These are phyloP conservation scores for Tineola bisselliella DNA, from an alignment of 2,888 invertebrate species.

Conservation along the genomic window DNA sequence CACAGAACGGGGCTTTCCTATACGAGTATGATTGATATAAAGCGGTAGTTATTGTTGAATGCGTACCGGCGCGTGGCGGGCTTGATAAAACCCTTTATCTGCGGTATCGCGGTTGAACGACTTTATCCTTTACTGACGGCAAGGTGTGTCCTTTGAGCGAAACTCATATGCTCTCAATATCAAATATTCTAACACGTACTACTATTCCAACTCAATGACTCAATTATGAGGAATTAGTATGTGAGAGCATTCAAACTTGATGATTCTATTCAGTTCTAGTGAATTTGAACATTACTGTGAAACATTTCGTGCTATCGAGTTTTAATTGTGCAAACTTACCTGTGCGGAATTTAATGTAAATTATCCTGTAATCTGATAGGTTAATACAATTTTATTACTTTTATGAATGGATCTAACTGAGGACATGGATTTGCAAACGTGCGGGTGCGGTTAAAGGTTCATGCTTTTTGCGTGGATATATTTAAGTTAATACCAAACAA, in stretches of 20 bases:
- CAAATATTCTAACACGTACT: neutral
- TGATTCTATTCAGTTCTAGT: too few species aligned
- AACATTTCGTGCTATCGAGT: too few species aligned
- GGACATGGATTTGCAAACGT: conserved; percentile 6
- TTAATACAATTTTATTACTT: too few species aligned
- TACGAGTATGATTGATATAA: conserved; percentile 11
- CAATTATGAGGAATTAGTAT: too few species aligned
- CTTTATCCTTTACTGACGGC: conserved; percentile 1
- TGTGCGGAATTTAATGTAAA: too few species aligned
- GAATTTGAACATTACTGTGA: too few species aligned
- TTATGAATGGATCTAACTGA: neutral
- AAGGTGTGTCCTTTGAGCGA: neutral
- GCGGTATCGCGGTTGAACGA: conserved; percentile 12
- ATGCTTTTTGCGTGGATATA: neutral
- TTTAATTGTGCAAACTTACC: too few species aligned
- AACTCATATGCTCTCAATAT: neutral
- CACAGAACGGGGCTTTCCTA: neutral
- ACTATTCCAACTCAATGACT: neutral
- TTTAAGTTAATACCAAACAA: neutral
- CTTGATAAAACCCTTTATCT: conserved; percentile 11
- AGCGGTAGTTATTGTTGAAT: conserved; percentile 10
- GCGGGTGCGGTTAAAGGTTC: conserved; percentile 1
- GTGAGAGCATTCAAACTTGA: too few species aligned
- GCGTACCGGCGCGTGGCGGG: conserved; percentile 9
- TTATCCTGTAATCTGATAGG: too few species aligned